Conservation (phyloP, 2,113 vertebrate genomes). For the Psephotus haematonotus region DNA sequence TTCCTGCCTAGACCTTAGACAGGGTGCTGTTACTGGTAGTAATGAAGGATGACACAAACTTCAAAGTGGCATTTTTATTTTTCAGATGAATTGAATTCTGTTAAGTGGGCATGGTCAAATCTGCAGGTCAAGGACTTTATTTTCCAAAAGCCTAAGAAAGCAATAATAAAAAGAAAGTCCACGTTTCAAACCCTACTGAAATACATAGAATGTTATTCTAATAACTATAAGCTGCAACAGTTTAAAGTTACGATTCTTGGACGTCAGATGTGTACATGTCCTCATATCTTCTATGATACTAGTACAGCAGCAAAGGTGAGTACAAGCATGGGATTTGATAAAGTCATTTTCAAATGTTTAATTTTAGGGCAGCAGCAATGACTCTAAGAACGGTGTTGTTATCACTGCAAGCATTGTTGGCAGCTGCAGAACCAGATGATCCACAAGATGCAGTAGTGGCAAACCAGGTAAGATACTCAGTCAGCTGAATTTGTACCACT, state of each 20-base stretch:
- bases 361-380: slow-evolving; percentile 95
- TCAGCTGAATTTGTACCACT: background rate
- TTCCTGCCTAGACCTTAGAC: background rate
- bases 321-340: background rate
- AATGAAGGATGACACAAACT: background rate
- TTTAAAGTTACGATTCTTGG: background rate
- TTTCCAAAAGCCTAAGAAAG: background rate
- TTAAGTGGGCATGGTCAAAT: background rate
- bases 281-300: background rate
- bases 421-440: slow-evolving; percentile 96
- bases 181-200: background rate
- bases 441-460: slow-evolving; percentile 98
- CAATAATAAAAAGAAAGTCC: background rate
- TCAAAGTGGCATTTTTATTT: background rate
- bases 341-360: slow-evolving; percentile 21
- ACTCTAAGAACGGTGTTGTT: slow-evolving; percentile 95
- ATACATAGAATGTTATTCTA: background rate
- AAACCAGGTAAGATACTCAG: slow-evolving; percentile 85
- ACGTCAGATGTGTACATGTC: background rate
- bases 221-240: background rate
- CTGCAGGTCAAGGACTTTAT: background rate
- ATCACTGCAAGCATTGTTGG: slow-evolving; percentile 94
- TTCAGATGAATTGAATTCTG: accelerated
- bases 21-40: background rate
- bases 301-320: background rate